Percentiles rank a stretch among this genome's conserved stretches.
Conservation (phyloP, 2,113 vertebrate genomes). For the Pachycephala philippinensis region DNA sequence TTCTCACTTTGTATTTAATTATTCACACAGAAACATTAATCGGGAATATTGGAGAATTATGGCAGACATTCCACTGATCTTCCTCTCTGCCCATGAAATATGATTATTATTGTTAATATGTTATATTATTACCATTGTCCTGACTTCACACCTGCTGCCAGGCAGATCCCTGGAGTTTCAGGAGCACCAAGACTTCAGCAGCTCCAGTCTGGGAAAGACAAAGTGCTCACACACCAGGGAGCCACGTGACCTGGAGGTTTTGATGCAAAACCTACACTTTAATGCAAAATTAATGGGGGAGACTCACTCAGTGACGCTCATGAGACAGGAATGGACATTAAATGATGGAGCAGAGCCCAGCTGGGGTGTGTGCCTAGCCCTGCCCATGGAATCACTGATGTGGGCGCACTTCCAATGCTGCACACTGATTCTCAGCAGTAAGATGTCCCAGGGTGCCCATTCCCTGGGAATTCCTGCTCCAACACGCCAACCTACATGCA, state of each 20-base stretch:
- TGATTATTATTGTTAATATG: neutral
- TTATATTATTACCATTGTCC: neutral
- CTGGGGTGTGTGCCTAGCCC: fast-evolving
- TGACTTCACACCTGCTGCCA: neutral
- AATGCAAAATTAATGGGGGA: neutral
- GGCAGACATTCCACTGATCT: neutral
- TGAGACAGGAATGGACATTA: neutral
- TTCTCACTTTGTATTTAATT: neutral
- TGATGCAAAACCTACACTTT: neutral
- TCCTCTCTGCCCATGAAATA: neutral
- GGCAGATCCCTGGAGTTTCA: neutral
- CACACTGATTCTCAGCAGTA: neutral
- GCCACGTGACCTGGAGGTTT: neutral
- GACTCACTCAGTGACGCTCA: fast-evolving
- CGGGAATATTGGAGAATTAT: neutral
- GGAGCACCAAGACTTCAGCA: neutral
- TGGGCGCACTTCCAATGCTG: neutral
- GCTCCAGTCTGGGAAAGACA: neutral
- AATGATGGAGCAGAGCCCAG: neutral
- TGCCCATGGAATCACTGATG: neutral
- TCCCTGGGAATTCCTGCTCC: neutral
- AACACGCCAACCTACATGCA: neutral
- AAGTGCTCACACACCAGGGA: neutral
- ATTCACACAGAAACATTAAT: neutral
- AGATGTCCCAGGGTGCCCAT: neutral